Base-by-base conservation (phyloP, 2,113 vertebrate genomes). In the Cyprinus carpio region DNA sequence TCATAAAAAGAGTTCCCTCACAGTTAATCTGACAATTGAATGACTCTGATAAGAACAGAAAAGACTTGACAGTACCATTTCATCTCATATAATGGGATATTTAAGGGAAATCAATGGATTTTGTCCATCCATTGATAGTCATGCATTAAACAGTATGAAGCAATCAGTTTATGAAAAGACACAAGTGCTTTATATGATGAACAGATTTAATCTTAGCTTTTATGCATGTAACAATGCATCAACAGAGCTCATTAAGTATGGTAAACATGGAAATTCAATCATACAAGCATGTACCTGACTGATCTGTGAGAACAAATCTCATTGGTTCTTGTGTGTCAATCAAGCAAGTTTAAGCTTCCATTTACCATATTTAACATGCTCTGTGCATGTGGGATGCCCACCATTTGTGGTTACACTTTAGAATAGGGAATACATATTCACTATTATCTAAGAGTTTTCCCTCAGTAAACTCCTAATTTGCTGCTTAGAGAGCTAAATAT, bases 31-130 rank as follows among this genome's bases (percentile, higher is more conserved):
- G 58, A 43, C 77, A 80, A 80, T 9, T n/a, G 77, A 46, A 75
- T 49, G 40, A 75, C 71, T 64, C 37, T 80, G 78, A 80, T 80
- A 62, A 80, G 37, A 80, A 64, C 16, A 64, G 58, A 64, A 62
- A 64, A 40, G 13, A 80, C 34, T 80, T 15, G n/a, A 64, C 60
- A 80, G 71, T 25, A 46, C 56, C 58, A 46, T 58, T 40, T 62
- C 37, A 43, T 64, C 77, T 80, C 37, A 80, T 46, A 46, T 80
- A 75, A 75, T 13, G 40, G n/a, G 40, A 75, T 46, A 40, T 6
- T 40, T 40, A 40, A 37, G 6, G 37, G 6, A 40, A 40, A 40
- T 40, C 2, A 37, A 37, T 37, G 34, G 6, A 6, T 40, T 40
- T 37, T 71, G 34, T 37, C 67, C 4, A 23, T 23, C 18, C 18